Evolutionary conservation across 2,888 invertebrate species (phyloP).

Genomic region (Autographa gamma): DNA sequence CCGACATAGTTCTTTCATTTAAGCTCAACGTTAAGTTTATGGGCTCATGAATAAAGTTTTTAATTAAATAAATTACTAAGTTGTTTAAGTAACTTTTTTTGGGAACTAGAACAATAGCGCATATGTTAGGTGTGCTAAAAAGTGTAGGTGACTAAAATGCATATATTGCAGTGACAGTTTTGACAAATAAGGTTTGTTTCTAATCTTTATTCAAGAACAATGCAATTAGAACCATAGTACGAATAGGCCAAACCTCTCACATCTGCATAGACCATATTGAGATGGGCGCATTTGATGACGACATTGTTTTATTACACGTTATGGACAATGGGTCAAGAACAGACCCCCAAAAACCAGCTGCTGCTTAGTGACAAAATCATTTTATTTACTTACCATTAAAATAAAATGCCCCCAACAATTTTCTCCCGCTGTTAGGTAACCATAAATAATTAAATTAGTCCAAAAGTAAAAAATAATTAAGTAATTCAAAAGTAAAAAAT

Average conservation of each 20-base stretch:
- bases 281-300: conserved; percentile 55
- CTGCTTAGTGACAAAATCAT: too few species aligned
- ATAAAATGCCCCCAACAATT: too few species aligned
- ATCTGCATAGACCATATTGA: conserved; percentile 56
- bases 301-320: conserved; percentile 52
- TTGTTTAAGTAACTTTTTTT: neutral
- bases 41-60: neutral
- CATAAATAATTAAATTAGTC: too few species aligned
- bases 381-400: too few species aligned
- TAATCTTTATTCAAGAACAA: conserved; percentile 74
- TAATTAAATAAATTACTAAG: neutral
- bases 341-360: neutral
- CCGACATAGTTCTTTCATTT: neutral
- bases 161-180: conserved; percentile 37
- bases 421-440: too few species aligned
- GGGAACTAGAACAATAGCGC: conserved; percentile 44
- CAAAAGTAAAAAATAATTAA: too few species aligned
- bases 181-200: conserved; percentile 53
- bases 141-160: conserved; percentile 33
- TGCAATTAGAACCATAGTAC: conserved; percentile 68
- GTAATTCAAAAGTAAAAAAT: too few species aligned
- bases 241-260: conserved; percentile 62
- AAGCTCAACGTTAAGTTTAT: neutral
- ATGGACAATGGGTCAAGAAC: conserved; percentile 25
- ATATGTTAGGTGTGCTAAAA: conserved; percentile 18